phyloP scores from a whole-genome alignment of 1,140 invertebrate species.

The Drosophila lini region DNA sequence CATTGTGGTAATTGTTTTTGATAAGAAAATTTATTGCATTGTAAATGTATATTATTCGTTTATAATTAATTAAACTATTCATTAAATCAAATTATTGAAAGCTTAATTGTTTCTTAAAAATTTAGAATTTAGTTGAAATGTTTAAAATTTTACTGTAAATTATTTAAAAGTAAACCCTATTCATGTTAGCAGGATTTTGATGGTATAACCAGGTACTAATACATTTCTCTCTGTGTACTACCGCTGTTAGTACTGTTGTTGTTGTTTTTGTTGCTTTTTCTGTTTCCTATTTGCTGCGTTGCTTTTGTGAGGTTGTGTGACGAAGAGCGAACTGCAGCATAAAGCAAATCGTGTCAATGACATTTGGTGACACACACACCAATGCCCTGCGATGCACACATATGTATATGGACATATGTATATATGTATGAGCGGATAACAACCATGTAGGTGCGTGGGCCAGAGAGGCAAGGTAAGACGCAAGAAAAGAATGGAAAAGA shows the following conservation, averaged over 20 bases:
- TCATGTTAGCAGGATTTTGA: no score
- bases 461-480: conserved; percentile 20
- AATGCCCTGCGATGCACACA: conserved; percentile 9
- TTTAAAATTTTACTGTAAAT: no score
- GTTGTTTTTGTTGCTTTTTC: conserved; percentile 26
- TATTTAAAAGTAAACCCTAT: no score
- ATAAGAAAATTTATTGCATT: neutral
- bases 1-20: neutral
- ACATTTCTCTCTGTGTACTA: conserved; percentile 9
- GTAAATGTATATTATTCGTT: neutral
- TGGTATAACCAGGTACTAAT: no score
- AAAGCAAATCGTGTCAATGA: conserved; percentile 81
- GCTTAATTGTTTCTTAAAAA: no score
- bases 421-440: neutral
- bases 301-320: conserved; percentile 45
- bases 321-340: conserved; percentile 65
- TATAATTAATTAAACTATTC: neutral
- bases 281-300: conserved; percentile 23
- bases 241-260: conserved; percentile 20
- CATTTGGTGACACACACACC: conserved; percentile 74
- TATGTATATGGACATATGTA: neutral
- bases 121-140: no score
- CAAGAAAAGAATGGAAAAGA: conserved; percentile 47
- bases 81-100: no score
- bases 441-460: conserved; percentile 15